Evolutionary conservation across 2,888 invertebrate genomes (phyloP).

Genomic region (Apodemia hepburni): DNA sequence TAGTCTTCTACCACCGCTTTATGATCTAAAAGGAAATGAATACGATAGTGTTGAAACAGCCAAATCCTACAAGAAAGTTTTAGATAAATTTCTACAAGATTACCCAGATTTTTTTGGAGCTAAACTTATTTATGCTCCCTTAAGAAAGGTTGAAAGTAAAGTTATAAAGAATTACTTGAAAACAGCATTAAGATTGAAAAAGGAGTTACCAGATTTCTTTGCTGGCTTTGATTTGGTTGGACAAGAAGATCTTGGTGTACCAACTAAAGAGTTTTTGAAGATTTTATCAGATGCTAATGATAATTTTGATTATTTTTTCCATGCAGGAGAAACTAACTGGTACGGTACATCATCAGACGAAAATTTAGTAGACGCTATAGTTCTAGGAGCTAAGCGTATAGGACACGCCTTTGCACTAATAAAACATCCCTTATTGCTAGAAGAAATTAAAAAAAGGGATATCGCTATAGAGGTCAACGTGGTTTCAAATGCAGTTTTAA

Average conservation of each 20-base stretch:
- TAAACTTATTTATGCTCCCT: constrained; percentile 85
- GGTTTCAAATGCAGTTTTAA: constrained; percentile 88
- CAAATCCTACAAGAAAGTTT: constrained; percentile 73
- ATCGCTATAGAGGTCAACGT: constrained; percentile 90
- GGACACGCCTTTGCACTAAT: constrained; percentile 88
- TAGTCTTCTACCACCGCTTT: constrained; percentile 80
- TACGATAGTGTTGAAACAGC: constrained; percentile 78
- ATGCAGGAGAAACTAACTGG: constrained; percentile 92
- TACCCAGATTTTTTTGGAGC: constrained; percentile 85
- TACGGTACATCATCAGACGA: constrained; percentile 83
- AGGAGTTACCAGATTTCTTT: constrained; percentile 82
- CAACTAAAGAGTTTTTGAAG: constrained; percentile 79
- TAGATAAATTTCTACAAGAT: constrained; percentile 77
- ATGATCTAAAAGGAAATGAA: constrained; percentile 82
- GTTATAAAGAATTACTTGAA: constrained; percentile 69
- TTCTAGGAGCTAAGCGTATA: constrained; percentile 85
- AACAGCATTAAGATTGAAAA: constrained; percentile 63
- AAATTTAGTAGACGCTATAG: constrained; percentile 87
- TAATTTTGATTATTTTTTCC: constrained; percentile 84
- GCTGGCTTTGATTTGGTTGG: constrained; percentile 92
- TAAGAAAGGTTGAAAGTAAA: constrained; percentile 59
- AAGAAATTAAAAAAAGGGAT: constrained; percentile 76
- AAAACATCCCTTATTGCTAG: constrained; percentile 85
- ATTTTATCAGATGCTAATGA: constrained; percentile 69
- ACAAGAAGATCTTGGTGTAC: constrained; percentile 86